Base-by-base conservation (phyloP, 2,797 vertebrate species). In the Pseudochromis fuscus region DNA sequence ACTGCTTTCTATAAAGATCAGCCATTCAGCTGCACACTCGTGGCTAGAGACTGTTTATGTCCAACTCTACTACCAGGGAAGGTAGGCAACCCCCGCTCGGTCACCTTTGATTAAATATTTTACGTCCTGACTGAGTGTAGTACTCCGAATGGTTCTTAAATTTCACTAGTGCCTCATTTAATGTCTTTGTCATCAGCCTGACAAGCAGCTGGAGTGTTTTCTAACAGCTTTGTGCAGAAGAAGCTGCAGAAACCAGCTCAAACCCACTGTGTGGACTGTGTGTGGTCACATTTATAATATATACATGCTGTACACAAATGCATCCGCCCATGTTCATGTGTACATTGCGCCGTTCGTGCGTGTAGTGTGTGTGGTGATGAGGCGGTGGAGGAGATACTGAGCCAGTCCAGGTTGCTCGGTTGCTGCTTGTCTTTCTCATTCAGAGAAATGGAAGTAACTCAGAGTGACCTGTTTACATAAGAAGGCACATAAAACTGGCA, bases 381-480 rank as follows among this genome's bases (percentile, higher is more conserved):
- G 38, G 49, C 62, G 7, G 33, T 4, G 75, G 52, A 65, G 45
- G 49, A 31, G 45, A 57, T 28, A 33, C 44, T 51, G 25, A 62
- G 77, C 51, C 37, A 50, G 38, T 73, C 63, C 55, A 50, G 67
- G 67, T 67, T 59, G 58, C 58, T 42, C 48, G 67, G 67, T 67
- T 59, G 58, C 58, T 42, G 19, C 56, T 53, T 58, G 19, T 68
- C 56, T 77, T 78, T 82, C 46, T 78, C 48, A 82, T 84, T 79
- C 71, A 89, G 67, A 82, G 59, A 73, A 81, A 90, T 64, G 67
- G 82, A 87, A 90, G 74, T 80, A 78, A 78, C 71, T 83, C 70
- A 31, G 10, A 85, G 58, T 87, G 89, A 87, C 88, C 81, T 83
- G 81, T 83, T 92, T 91, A 94, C 74, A 53, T 86, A 88, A 93